Conservation (phyloP, 2,113 vertebrate genomes). For the Terrapene triunguis region DNA sequence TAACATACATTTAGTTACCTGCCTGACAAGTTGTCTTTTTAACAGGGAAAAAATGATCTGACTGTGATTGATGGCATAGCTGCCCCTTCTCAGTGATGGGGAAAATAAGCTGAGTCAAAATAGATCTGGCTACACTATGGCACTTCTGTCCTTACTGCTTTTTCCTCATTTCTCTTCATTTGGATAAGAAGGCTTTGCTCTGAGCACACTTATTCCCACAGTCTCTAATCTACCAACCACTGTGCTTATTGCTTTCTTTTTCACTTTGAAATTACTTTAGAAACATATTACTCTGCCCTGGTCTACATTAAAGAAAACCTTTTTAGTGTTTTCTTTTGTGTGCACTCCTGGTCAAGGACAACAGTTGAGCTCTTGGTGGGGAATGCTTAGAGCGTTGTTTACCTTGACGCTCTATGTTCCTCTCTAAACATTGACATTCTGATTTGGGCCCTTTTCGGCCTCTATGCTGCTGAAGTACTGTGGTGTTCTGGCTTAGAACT, state of each 20-base stretch:
- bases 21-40: slow-evolving; percentile 64
- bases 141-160: slow-evolving; percentile 14
- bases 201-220: slow-evolving; percentile 62
- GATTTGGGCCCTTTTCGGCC: background rate
- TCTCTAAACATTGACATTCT: background rate
- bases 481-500: background rate
- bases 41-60: slow-evolving; percentile 58
- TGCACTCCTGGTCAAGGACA: slow-evolving; percentile 52
- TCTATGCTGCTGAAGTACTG: background rate
- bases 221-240: slow-evolving; percentile 65
- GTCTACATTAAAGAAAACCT: slow-evolving; percentile 2
- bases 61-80: slow-evolving; percentile 71
- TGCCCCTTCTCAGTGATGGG: slow-evolving; percentile 57
- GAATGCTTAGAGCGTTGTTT: slow-evolving; percentile 8
- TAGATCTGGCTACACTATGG: slow-evolving; percentile 24
- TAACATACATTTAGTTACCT: slow-evolving; percentile 49
- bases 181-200: slow-evolving; percentile 64
- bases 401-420: background rate
- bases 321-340: background rate
- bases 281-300: slow-evolving; percentile 9
- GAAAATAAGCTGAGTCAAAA: slow-evolving; percentile 71
- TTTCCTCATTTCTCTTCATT: slow-evolving; percentile 77
- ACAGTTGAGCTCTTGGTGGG: background rate
- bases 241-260: slow-evolving; percentile 68
- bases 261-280: slow-evolving; percentile 69